Conservation (phyloP, 2,888 invertebrate genomes). For the Caenorhabditis wallacei region DNA sequence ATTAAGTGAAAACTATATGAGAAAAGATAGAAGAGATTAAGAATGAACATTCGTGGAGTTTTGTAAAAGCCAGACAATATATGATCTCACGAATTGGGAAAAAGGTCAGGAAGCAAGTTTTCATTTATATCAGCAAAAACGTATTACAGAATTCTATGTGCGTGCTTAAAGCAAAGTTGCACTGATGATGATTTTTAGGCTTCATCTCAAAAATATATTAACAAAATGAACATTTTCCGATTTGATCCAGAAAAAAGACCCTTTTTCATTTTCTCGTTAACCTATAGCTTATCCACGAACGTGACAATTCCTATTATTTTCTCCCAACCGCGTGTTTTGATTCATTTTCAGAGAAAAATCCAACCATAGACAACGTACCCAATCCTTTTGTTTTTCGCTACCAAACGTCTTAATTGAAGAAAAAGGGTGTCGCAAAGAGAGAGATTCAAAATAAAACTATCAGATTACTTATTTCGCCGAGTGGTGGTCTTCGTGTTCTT, state of each 20-base stretch:
- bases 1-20: neutral
- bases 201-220: too few relatives aligned
- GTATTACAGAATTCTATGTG: too few relatives aligned
- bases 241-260: too few relatives aligned
- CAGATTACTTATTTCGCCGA: conserved; percentile 50
- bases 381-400: conserved; percentile 58
- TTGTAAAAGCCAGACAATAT: neutral
- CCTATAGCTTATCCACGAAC: neutral
- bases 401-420: conserved; percentile 58
- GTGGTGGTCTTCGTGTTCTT: conserved; percentile 36
- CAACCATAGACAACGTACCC: conserved; percentile 15
- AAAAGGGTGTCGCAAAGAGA: conserved; percentile 36
- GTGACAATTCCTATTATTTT: neutral
- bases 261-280: too few relatives aligned
- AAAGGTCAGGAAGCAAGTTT: too few relatives aligned
- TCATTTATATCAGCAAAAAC: too few relatives aligned
- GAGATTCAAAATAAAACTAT: conserved; percentile 58
- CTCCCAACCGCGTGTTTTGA: neutral
- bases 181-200: too few relatives aligned
- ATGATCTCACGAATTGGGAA: neutral
- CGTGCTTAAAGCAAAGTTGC: too few relatives aligned
- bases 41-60: neutral
- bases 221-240: too few relatives aligned
- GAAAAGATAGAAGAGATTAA: neutral
- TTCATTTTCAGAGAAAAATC: conserved; percentile 24